A percentile compares a stretch with the other conserved stretches of the same genome.
Conservation (phyloP, 2,113 vertebrate species). For the Beaufortia kweichowensis region DNA sequence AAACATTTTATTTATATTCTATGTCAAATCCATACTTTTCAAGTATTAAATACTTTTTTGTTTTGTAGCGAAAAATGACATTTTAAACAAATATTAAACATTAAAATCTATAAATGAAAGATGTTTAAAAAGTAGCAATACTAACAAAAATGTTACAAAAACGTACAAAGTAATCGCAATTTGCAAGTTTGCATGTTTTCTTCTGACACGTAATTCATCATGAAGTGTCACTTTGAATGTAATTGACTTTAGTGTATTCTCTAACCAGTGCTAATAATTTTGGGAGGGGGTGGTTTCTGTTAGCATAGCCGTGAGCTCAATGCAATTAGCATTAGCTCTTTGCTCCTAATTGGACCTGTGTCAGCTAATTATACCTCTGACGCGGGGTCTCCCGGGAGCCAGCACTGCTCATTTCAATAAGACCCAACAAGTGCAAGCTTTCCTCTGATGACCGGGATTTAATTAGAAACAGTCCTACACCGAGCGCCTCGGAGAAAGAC, state of each 20-base stretch:
- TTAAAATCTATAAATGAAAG: too few relatives aligned
- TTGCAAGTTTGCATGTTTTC: not conserved
- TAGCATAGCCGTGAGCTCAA: slow-evolving; percentile 13
- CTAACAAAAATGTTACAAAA: too few relatives aligned
- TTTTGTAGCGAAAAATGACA: too few relatives aligned
- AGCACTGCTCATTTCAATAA: slow-evolving; percentile 51
- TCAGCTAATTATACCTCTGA: slow-evolving; percentile 46
- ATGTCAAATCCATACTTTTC: too few relatives aligned
- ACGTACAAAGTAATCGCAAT: too few relatives aligned
- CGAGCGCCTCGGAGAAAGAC: slow-evolving; percentile 8
- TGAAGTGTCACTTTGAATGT: not conserved
- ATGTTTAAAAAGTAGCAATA: too few relatives aligned
- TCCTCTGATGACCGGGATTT: slow-evolving; percentile 41
- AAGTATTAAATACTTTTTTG: too few relatives aligned
- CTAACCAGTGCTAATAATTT: not conserved
- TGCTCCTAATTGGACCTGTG: slow-evolving; percentile 40
- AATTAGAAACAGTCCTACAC: slow-evolving; percentile 48
- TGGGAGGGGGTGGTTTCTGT: not conserved
- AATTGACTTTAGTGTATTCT: slow-evolving; percentile 5
- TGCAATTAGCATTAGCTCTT: slow-evolving; percentile 40
- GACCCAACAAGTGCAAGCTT: slow-evolving; percentile 43
- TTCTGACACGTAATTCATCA: not conserved
- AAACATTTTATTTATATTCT: too few relatives aligned
- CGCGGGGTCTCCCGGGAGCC: slow-evolving; percentile 40
- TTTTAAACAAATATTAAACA: too few relatives aligned